Conservation (phyloP, 2,888 invertebrate species). For the Drosophila ustulata region DNA sequence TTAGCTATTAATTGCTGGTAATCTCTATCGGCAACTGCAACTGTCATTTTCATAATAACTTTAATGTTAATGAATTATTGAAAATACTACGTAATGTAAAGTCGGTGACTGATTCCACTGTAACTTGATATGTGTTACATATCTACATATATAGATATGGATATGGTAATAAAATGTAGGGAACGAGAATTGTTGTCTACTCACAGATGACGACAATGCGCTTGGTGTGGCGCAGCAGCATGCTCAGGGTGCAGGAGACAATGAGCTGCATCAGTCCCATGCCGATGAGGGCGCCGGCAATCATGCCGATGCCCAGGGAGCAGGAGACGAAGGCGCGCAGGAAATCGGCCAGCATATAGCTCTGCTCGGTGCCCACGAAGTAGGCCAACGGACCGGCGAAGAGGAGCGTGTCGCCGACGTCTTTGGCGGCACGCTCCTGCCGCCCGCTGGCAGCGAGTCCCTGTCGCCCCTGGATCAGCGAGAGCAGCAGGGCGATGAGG, state of each 20-base stretch:
- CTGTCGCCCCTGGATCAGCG: constrained; percentile 75
- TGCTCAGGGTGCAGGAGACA: constrained; percentile 92
- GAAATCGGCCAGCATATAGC: constrained; percentile 93
- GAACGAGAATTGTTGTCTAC: constrained; percentile 43
- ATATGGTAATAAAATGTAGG: too few species aligned
- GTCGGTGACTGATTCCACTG: too few species aligned
- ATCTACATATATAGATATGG: too few species aligned
- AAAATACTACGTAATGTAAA: too few species aligned
- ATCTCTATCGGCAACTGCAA: too few species aligned
- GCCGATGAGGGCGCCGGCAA: constrained; percentile 90
- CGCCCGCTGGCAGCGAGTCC: constrained; percentile 85
- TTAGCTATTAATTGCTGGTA: too few species aligned
- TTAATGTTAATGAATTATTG: too few species aligned
- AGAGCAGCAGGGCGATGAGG: constrained; percentile 85
- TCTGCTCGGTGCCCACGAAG: constrained; percentile 94
- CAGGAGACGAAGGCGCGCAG: constrained; percentile 94
- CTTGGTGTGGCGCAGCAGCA: constrained; percentile 91
- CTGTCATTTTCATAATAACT: too few species aligned
- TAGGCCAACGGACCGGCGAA: constrained; percentile 91
- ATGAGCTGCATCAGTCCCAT: constrained; percentile 91
- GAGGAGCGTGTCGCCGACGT: constrained; percentile 86
- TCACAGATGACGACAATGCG: constrained; percentile 90
- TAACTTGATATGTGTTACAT: too few species aligned
- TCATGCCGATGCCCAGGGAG: constrained; percentile 90
- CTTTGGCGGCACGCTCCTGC: constrained; percentile 86